A percentile compares a stretch with the other conserved stretches of the same genome.
phyloP scores from a whole-genome alignment of 2,113 vertebrate genomes.

The Neogobius melanostomus region DNA sequence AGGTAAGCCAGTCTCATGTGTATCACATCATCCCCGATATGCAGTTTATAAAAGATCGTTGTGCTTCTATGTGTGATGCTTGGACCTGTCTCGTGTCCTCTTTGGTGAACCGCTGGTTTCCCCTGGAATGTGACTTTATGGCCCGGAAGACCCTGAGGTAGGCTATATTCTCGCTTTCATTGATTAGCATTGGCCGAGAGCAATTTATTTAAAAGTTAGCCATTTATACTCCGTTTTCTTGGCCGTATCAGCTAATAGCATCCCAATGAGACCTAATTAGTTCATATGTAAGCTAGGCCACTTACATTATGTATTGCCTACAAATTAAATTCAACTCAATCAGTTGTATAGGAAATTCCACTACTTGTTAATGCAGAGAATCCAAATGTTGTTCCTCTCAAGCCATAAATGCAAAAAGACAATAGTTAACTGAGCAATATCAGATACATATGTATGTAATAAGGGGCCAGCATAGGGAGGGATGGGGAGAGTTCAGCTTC shows the following conservation, averaged over 20 bases:
- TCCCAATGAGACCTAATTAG: background rate
- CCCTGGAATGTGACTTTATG: constrained; percentile 31
- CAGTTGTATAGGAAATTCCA: too few relatives aligned
- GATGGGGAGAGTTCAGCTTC: too few relatives aligned
- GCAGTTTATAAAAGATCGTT: background rate
- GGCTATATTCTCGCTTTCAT: constrained; percentile 6
- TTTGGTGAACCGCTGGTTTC: background rate
- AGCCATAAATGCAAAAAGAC: too few relatives aligned
- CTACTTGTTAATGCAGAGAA: too few relatives aligned
- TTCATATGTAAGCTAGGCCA: too few relatives aligned
- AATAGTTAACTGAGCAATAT: too few relatives aligned
- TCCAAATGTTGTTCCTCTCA: too few relatives aligned
- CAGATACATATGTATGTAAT: too few relatives aligned
- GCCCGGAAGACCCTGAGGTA: constrained; percentile 58
- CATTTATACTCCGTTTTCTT: background rate
- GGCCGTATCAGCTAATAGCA: too few relatives aligned
- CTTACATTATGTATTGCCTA: too few relatives aligned
- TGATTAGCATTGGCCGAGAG: background rate
- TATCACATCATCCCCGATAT: background rate
- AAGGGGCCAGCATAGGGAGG: too few relatives aligned
- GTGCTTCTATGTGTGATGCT: background rate
- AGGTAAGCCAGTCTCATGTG: constrained; percentile 48
- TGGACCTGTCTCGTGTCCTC: background rate
- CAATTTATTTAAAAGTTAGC: background rate
- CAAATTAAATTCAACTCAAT: too few relatives aligned